Evolutionary conservation across 2,113 vertebrate species (phyloP).

Genomic region (Dromaius novaehollandiae): DNA sequence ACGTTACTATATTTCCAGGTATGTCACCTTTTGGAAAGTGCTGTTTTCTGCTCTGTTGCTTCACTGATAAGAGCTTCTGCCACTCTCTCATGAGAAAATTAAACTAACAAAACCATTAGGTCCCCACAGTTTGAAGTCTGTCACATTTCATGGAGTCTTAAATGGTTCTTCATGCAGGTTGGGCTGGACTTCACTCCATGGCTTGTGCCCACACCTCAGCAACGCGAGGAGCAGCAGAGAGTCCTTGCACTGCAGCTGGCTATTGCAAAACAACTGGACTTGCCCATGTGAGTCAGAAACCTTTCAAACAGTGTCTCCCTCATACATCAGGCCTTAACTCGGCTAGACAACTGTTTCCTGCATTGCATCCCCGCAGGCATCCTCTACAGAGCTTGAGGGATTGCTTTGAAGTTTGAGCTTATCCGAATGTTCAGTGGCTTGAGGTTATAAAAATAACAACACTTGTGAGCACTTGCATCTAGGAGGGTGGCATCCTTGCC

Average conservation of each 20-base stretch:
- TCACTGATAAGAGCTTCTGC: background rate
- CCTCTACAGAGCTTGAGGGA: background rate
- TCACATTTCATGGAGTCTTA: background rate
- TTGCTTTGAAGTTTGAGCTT: slow-evolving; percentile 38
- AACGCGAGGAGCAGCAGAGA: slow-evolving; percentile 54
- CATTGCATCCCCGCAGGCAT: background rate
- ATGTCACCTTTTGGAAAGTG: background rate
- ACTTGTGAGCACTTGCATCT: background rate
- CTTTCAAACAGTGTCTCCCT: background rate
- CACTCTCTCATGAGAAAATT: background rate
- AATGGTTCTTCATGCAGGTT: background rate
- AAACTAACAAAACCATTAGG: background rate
- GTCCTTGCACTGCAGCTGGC: slow-evolving; percentile 65
- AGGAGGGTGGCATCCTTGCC: background rate
- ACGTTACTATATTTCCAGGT: background rate
- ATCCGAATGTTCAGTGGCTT: background rate
- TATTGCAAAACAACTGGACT: slow-evolving; percentile 62
- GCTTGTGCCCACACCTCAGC: slow-evolving; percentile 26
- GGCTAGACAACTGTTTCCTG: slow-evolving; percentile 35
- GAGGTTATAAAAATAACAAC: background rate
- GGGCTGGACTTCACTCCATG: slow-evolving; percentile 71
- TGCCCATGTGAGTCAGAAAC: slow-evolving; percentile 52
- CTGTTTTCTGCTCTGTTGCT: background rate
- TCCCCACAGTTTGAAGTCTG: background rate
- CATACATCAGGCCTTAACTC: background rate